Evolutionary conservation across 2,888 invertebrate species (phyloP), one percentile per base, ranked within the genome.

Genomic region (Conomelus anceps): DNA sequence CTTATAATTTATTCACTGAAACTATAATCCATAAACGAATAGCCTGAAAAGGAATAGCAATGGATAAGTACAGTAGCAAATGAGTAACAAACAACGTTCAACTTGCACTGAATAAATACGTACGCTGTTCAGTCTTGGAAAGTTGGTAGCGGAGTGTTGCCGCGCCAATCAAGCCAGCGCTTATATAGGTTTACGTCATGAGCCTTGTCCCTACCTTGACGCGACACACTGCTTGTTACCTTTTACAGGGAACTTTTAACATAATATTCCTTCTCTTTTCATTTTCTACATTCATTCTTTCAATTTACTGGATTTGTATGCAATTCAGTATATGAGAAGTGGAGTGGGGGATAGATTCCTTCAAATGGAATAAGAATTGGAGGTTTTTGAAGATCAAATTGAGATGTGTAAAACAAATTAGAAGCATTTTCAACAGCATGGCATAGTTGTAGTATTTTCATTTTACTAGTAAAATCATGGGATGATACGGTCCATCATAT

Each of bases 201-300:
- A 29, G 29, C 86, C 86, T 86, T 86, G 86, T 86, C 86, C 86
- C 86, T 86, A 86, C 86, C 86, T 86, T 86, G 86, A 86, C 29
- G n/a, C 22, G 22, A 85, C 22, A 22, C 85, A 22, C 26, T 7
- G 26, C 4, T 26, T 26, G 6, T 63, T 63, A 63, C 63, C 63
- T 63, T 63, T 63, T 63, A 63, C 63, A 63, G 63, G 63, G 63
- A 63, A n/a, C 63, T 63, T 63, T 63, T 63, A 34, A 63, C 63
- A 63, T n/a, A n/a, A n/a, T n/a, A 63, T 63, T 63, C n/a, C 63
- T 63, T n/a, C 13, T 63, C 20, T 63, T 63, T 63, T n/a, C 63
- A 63, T 63, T 63, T 63, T n/a, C 63, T 63, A 13, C n/a, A 13
- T 63, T 63, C 20, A n/a, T 26, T 26, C n/a, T n/a, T 13, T 63